Evolutionary conservation across 2,797 vertebrate species (phyloP).

Genomic region (Furcifer pardalis): DNA sequence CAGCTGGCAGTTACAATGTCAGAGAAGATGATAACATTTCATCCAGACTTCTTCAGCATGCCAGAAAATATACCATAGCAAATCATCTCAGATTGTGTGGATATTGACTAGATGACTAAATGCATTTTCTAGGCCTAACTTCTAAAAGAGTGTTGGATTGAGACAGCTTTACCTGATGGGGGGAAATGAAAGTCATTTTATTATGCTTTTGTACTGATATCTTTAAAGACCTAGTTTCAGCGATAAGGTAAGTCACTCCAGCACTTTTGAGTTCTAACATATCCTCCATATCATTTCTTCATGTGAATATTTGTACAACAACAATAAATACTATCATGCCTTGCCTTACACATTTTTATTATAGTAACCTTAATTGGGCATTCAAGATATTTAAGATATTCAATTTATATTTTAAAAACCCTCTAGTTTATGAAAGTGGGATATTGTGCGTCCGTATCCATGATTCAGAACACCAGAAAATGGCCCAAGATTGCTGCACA

Average conservation of each 20-base stretch:
- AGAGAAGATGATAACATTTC: conserved; percentile 6
- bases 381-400: too few relatives aligned
- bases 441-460: too few relatives aligned
- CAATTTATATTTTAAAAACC: too few relatives aligned
- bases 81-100: not conserved
- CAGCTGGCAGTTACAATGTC: not conserved
- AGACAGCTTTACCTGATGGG: not conserved
- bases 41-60: conserved; percentile 22
- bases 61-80: conserved; percentile 20
- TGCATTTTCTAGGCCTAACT: not conserved
- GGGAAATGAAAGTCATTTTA: conserved; percentile 12
- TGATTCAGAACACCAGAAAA: too few relatives aligned
- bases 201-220: not conserved
- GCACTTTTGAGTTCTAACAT: not conserved
- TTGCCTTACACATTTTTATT: not conserved
- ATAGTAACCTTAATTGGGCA: too few relatives aligned
- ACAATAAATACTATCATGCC: not conserved
- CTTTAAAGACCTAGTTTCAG: conserved; percentile 14
- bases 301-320: not conserved
- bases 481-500: too few relatives aligned
- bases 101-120: conserved; percentile 26
- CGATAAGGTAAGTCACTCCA: not conserved
- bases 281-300: not conserved
- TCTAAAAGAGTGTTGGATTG: conserved; percentile 17
- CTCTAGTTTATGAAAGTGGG: too few relatives aligned